Evolutionary conservation across 2,797 vertebrate genomes (phyloP), one percentile per base, ranked within the genome.

Genomic region (Phrynocephalus vlangalii): DNA sequence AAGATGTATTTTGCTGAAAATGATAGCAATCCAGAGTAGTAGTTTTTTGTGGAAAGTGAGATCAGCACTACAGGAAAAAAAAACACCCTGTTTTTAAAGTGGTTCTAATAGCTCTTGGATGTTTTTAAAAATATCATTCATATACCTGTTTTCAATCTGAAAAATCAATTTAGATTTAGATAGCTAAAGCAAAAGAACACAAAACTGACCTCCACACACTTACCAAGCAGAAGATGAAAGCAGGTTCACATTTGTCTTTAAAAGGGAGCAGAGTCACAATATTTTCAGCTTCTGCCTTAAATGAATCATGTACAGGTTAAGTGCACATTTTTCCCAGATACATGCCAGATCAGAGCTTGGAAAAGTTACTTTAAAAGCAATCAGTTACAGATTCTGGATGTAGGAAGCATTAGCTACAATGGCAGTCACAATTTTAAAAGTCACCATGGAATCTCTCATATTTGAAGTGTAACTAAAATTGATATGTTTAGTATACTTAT

Each of bases 151-250:
- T 76, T 81, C 63, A 79, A 86, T 89, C 33, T 86, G 26, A 44
- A 87, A 91, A 90, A 0, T 3, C n/a, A 68, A 86, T 38, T 60
- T n/a, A 86, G 71, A 92, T 88, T 68, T 33, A 76, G 66, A 67
- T 68, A 89, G 68, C 1, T 63, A 30, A 67, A 50, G 56, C 30
- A 33, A 83, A 5, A n/a, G 78, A 72, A 68, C 33, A 77, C 79
- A 44, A 78, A 70, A 33, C 0, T 1, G 2, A 63, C 13, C 75
- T 83, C 0, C 20, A 22, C 79, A 6, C 92, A 96, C 97, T 97
- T 94, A 97, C 96, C 85, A 96, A 89, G 89, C 96, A 92, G 72
- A 97, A 97, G 76, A 97, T 94, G 93, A 97, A 97, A 79, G 95
- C 63, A 38, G 97, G 97, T 92, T 97, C 97, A 92, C 97, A 97